Percentiles rank a stretch among this genome's conserved stretches.
Conservation (phyloP, 2,113 vertebrate genomes). For the Daboia siamensis region DNA sequence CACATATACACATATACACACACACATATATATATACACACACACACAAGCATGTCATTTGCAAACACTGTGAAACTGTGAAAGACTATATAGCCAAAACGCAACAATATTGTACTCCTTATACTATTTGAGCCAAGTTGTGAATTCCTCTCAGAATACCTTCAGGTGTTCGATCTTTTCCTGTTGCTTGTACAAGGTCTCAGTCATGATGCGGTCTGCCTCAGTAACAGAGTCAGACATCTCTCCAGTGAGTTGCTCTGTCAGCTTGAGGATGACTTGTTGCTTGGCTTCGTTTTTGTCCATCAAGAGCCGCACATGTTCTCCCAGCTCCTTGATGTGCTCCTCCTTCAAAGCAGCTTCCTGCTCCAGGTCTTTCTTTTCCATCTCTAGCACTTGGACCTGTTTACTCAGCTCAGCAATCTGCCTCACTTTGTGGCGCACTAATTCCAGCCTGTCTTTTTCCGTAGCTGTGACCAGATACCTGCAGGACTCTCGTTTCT, state of each 20-base stretch:
- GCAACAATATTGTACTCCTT: background rate
- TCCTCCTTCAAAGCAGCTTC: constrained; percentile 66
- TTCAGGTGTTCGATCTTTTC: constrained; percentile 81
- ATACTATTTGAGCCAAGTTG: background rate
- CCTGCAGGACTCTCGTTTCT: constrained; percentile 80
- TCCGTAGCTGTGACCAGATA: constrained; percentile 78
- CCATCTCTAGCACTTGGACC: constrained; percentile 69
- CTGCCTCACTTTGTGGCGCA: constrained; percentile 85
- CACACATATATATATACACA: too few relatives aligned
- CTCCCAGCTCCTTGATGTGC: constrained; percentile 75
- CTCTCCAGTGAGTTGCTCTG: constrained; percentile 73
- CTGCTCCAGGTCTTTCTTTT: constrained; percentile 68
- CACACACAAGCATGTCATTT: background rate
- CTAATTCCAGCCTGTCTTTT: constrained; percentile 82
- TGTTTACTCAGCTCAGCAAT: constrained; percentile 68
- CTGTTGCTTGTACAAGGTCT: constrained; percentile 69
- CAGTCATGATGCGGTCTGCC: constrained; percentile 38
- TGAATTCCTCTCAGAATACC: constrained; percentile 51
- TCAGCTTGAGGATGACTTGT: constrained; percentile 86
- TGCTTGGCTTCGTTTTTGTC: constrained; percentile 88
- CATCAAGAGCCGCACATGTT: constrained; percentile 71
- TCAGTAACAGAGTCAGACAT: constrained; percentile 35
- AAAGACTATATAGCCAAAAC: background rate
- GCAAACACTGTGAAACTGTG: background rate
- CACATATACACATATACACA: too few relatives aligned